A percentile compares a stretch with the other conserved stretches of the same genome.
phyloP scores from a whole-genome alignment of 1,140 invertebrate genomes.

The Drosophila kanapiae region DNA sequence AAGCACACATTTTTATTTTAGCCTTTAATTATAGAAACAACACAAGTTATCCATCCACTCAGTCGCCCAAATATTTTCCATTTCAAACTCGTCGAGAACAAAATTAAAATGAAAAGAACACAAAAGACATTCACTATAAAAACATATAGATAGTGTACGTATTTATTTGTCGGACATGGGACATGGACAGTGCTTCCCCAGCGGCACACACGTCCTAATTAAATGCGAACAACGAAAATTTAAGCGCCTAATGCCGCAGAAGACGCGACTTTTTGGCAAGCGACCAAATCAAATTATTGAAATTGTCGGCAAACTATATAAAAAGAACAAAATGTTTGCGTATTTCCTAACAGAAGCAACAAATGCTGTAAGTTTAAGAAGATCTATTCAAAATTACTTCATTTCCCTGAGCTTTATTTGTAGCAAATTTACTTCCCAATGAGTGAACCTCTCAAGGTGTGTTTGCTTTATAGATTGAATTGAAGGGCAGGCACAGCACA shows the following conservation, averaged over 20 bases:
- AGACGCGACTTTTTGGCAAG: slow-evolving; percentile 64
- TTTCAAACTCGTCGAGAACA: slow-evolving; percentile 47
- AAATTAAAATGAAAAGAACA: slow-evolving; percentile 11
- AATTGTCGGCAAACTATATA: slow-evolving; percentile 38
- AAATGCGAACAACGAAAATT: slow-evolving; percentile 55
- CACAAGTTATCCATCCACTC: slow-evolving; percentile 38
- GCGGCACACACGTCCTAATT: slow-evolving; percentile 59
- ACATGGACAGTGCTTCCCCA: slow-evolving; percentile 26
- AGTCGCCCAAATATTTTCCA: slow-evolving; percentile 44
- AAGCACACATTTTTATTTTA: slow-evolving; percentile 31
- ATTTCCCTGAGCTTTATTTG: fast-evolving
- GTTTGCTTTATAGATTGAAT: background rate
- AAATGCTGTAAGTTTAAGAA: background rate
- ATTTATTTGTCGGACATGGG: slow-evolving; percentile 22
- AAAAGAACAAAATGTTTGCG: slow-evolving; percentile 4
- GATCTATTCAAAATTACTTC: background rate
- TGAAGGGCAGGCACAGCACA: background rate
- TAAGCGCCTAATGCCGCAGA: slow-evolving; percentile 41
- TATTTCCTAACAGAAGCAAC: background rate
- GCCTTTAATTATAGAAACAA: slow-evolving; percentile 40
- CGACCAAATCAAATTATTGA: slow-evolving; percentile 71
- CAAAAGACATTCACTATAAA: slow-evolving; percentile 38
- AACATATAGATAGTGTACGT: slow-evolving; percentile 14
- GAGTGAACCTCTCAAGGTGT: background rate
- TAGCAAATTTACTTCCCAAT: background rate